Base-by-base conservation (phyloP, 2,888 invertebrate genomes). In the Drosophila neotestacea region DNA sequence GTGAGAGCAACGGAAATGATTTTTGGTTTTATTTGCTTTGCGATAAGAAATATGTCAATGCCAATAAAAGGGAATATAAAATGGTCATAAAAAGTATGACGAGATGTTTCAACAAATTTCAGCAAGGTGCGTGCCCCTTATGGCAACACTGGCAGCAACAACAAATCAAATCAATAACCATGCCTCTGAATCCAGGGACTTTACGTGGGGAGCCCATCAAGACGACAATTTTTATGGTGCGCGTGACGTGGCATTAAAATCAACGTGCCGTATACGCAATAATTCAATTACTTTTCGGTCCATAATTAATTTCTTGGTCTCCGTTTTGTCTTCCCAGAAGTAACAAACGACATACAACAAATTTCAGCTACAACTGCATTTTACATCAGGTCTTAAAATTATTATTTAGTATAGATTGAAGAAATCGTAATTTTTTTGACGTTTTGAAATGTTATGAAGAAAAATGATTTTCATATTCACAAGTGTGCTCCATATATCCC, bases 41-140 rank as follows among this genome's bases (percentile, higher is more conserved):
- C 73, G 84, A 71, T 80, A 83, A 73, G 81, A 56, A 83, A 80
- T 73, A 80, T 80, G 80, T 83, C 84, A 81, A 73, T 64, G 84
- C 66, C 78, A 83, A 80, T 80, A 83, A 80, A 80, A 67, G 67
- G 28, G 69, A 66, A 73, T 83, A 80, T 83, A 80, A 80, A 80
- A 80, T 63, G 66, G 73, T 67, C 81, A 83, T 83, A 80, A 80
- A 80, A 77, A 77, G 77, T 63, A 58, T 71, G 59, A 62, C 70
- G 78, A 77, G 65, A 80, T 66, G 73, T 63, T 64, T 44, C 58
- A 39, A 32, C 39, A n/a, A 61, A 69, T 70, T 68, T 47, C 71
- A 60, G 50, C 61, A 79, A 79, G 79, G 79, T 79, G 82, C 73
- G 65, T 70, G 76, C 46, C 9, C 39, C 39, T 28, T 47, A 32